Evolutionary conservation across 2,888 invertebrate species (phyloP).

Genomic region (Nemapogon koenigi): DNA sequence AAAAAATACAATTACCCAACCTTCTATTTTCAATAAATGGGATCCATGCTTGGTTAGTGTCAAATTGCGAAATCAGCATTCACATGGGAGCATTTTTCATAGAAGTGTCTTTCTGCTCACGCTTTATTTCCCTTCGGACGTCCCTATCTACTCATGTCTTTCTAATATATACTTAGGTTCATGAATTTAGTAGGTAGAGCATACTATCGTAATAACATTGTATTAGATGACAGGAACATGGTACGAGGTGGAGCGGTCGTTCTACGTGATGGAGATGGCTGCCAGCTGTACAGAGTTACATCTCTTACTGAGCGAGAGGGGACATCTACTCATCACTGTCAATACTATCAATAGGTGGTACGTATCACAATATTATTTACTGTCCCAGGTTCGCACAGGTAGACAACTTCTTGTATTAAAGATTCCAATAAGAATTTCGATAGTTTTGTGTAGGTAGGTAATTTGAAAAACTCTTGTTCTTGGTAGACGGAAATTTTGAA

Average conservation of each 20-base stretch:
- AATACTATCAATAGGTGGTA: constrained; percentile 73
- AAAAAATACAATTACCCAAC: background rate
- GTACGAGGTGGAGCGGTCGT: constrained; percentile 80
- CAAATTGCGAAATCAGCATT: too few relatives aligned
- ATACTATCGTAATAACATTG: background rate
- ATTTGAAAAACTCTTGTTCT: too few relatives aligned
- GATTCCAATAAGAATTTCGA: too few relatives aligned
- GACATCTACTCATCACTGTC: constrained; percentile 66
- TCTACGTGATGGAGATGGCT: constrained; percentile 75
- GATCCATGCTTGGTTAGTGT: too few relatives aligned
- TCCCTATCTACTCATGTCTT: background rate
- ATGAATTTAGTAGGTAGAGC: background rate
- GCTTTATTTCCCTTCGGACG: too few relatives aligned
- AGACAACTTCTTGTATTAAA: too few relatives aligned
- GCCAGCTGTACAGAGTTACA: constrained; percentile 73
- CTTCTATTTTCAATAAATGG: background rate
- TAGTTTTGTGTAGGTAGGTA: too few relatives aligned
- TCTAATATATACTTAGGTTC: background rate
- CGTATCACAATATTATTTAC: constrained; percentile 19
- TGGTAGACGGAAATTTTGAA: background rate
- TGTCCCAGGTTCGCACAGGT: too few relatives aligned
- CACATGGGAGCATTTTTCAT: too few relatives aligned
- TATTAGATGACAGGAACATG: constrained; percentile 71
- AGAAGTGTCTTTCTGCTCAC: too few relatives aligned
- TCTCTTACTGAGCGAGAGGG: constrained; percentile 58